phyloP scores from a whole-genome alignment of 2,888 invertebrate species.

The Stomorhina lunata region DNA sequence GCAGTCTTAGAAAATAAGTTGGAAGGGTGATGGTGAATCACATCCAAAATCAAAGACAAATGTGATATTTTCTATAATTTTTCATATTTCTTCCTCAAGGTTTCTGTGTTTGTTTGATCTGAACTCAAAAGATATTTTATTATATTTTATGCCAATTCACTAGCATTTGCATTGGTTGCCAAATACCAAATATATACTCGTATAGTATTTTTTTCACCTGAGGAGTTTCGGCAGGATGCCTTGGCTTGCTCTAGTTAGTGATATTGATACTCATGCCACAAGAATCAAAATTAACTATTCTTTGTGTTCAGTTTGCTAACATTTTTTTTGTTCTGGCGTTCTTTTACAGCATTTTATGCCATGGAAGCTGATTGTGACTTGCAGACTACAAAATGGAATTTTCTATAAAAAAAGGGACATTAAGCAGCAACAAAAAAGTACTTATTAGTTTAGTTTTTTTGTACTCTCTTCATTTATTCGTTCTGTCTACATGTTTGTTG shows the following conservation, averaged over 20 bases:
- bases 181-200: too few species aligned
- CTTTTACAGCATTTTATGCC: neutral
- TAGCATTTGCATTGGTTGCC: constrained; percentile 60
- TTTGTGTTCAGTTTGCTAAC: constrained; percentile 14
- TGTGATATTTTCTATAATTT: constrained; percentile 53
- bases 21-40: too few species aligned
- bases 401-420: neutral
- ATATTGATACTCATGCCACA: constrained; percentile 53
- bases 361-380: constrained; percentile 15
- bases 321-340: neutral
- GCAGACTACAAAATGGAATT: constrained; percentile 34
- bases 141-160: constrained; percentile 61
- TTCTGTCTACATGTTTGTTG: neutral
- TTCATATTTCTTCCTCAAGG: neutral
- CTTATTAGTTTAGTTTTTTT: constrained; percentile 41
- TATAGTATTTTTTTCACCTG: constrained; percentile 57
- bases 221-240: constrained; percentile 44
- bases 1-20: neutral
- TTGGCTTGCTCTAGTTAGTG: constrained; percentile 20
- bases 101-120: neutral
- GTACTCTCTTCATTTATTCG: neutral
- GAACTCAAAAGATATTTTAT: constrained; percentile 38
- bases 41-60: constrained; percentile 40
- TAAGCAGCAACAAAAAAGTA: neutral
- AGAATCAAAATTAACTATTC: constrained; percentile 54